Conservation (phyloP, 2,113 vertebrate genomes). For the Oryzias celebensis region DNA sequence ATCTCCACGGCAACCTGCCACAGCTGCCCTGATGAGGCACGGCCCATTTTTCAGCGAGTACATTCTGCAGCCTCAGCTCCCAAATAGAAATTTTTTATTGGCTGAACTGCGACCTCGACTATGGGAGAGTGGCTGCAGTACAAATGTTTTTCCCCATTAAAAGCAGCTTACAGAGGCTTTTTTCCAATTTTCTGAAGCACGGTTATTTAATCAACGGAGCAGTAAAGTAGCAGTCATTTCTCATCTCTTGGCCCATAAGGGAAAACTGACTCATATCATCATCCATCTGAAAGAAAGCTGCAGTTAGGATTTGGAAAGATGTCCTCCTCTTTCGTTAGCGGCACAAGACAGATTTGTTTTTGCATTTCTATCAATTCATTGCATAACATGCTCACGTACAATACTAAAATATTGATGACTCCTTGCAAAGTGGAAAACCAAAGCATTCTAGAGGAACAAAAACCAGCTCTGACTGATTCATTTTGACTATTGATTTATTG, state of each 20-base stretch:
- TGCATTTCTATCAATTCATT: constrained; percentile 5
- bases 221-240: constrained; percentile 81
- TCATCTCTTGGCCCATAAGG: constrained; percentile 71
- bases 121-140: constrained; percentile 71
- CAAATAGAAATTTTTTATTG: constrained; percentile 76
- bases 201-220: constrained; percentile 83
- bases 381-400: too few relatives aligned
- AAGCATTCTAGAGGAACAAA: too few relatives aligned
- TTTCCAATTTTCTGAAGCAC: constrained; percentile 74
- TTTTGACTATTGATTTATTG: too few relatives aligned
- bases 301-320: constrained; percentile 43
- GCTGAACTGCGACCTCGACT: constrained; percentile 78
- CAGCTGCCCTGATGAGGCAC: constrained; percentile 69
- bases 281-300: constrained; percentile 75
- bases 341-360: constrained; percentile 15
- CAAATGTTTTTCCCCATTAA: constrained; percentile 80
- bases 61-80: constrained; percentile 88
- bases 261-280: constrained; percentile 64
- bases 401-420: too few relatives aligned
- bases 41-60: constrained; percentile 82
- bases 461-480: too few relatives aligned
- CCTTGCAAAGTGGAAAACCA: too few relatives aligned
- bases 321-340: constrained; percentile 19
- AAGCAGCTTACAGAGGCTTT: constrained; percentile 85
- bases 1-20: constrained; percentile 71